These are phyloP conservation scores for Rhynchotus rufescens DNA, from an alignment of 2,797 vertebrate genomes.

Conservation along the genomic window DNA sequence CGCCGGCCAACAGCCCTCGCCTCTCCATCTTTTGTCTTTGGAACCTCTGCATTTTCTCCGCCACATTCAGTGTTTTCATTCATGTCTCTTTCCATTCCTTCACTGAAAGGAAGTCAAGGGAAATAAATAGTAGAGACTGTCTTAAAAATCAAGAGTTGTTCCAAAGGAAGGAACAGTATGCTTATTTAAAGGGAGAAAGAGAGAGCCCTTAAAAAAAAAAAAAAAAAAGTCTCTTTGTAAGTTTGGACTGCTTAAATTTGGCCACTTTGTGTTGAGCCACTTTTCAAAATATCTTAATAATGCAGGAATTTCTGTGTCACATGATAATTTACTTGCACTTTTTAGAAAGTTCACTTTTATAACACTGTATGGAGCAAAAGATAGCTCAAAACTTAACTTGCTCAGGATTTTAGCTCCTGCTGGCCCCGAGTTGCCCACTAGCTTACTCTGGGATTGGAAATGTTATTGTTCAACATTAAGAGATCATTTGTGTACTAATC, in stretches of 20 bases:
- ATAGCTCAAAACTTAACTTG: background rate
- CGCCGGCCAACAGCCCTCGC: fast-evolving
- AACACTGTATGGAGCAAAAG: background rate
- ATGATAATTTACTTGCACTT: background rate
- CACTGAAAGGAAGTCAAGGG: background rate
- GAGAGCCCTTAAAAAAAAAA: background rate
- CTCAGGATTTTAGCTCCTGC: background rate
- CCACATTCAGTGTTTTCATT: background rate
- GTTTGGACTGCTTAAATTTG: background rate
- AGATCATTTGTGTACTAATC: background rate
- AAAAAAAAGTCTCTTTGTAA: background rate
- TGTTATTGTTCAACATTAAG: background rate
- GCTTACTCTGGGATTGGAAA: background rate
- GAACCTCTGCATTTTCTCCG: background rate
- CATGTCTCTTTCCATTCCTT: background rate
- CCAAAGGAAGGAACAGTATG: background rate
- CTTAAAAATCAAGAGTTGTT: background rate
- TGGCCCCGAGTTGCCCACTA: background rate
- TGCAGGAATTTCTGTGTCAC: background rate
- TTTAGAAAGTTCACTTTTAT: background rate
- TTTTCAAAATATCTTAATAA: background rate
- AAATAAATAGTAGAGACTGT: background rate
- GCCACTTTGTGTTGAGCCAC: background rate
- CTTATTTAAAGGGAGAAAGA: background rate
- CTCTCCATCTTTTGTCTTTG: background rate